These are phyloP conservation scores for Sesamia nonagrioides DNA, from an alignment of 1,140 invertebrate species.

Conservation along the genomic window DNA sequence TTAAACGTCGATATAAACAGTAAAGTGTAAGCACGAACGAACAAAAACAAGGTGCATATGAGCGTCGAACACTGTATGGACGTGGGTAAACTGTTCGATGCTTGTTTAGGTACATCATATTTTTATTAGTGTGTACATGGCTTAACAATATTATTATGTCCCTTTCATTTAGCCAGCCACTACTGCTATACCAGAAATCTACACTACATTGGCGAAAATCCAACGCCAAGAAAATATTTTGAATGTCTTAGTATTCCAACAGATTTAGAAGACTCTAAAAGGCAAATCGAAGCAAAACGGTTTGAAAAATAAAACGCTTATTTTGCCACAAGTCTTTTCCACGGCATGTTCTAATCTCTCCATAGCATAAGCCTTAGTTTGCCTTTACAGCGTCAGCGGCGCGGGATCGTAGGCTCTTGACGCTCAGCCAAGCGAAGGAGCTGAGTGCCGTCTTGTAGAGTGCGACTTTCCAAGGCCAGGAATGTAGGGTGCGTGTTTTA, in stretches of 20 bases:
- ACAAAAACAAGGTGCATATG: too few species aligned
- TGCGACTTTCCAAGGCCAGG: slow-evolving; percentile 15
- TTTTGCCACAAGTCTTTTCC: background rate
- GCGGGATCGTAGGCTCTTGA: slow-evolving; percentile 27
- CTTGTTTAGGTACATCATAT: too few species aligned
- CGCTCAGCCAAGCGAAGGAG: slow-evolving; percentile 22
- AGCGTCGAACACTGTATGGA: too few species aligned
- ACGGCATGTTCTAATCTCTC: background rate
- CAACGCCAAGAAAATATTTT: background rate
- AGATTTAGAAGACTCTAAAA: background rate
- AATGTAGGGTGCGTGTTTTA: slow-evolving; percentile 4
- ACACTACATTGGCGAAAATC: background rate
- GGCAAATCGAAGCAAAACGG: background rate
- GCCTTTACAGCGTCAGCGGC: slow-evolving; percentile 31
- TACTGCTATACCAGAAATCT: background rate
- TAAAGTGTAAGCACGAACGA: too few species aligned
- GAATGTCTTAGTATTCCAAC: background rate
- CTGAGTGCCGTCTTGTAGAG: slow-evolving; percentile 30
- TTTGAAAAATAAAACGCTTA: background rate
- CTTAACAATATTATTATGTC: too few species aligned
- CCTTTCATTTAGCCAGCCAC: too few species aligned
- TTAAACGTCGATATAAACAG: too few species aligned
- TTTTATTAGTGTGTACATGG: too few species aligned
- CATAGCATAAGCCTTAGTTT: slow-evolving; percentile 21
- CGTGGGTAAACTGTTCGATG: too few species aligned